A percentile compares a stretch with the other conserved stretches of the same genome.
phyloP scores from a whole-genome alignment of 2,888 invertebrate species.

The Mesoligia furuncula region DNA sequence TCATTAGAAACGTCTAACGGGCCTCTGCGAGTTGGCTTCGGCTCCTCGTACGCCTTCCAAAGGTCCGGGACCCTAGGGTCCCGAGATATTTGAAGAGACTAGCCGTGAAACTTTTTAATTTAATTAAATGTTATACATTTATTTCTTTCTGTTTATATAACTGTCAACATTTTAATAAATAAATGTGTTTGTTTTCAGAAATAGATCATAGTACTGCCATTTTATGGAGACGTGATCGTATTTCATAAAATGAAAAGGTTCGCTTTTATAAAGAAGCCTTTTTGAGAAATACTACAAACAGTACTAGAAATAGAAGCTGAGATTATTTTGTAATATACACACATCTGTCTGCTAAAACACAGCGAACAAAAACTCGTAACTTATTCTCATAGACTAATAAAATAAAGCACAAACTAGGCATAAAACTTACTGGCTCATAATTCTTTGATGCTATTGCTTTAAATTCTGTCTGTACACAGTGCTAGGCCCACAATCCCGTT shows the following conservation, averaged over 20 bases:
- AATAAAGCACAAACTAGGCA: slow-evolving; percentile 39
- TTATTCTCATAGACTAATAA: slow-evolving; percentile 29
- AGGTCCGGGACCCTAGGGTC: no score
- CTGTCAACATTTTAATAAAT: no score
- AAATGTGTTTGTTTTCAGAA: slow-evolving; percentile 23
- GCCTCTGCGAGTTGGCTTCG: no score
- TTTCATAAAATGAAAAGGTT: slow-evolving; percentile 18
- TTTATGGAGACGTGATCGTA: slow-evolving; percentile 33
- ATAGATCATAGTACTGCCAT: slow-evolving; percentile 21
- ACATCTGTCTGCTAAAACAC: slow-evolving; percentile 23
- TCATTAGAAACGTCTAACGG: no score
- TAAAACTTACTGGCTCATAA: slow-evolving; percentile 50
- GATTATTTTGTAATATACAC: slow-evolving; percentile 21
- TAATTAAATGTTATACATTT: neutral
- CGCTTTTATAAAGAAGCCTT: neutral
- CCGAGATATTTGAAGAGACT: no score
- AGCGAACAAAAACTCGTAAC: neutral
- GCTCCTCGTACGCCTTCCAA: no score
- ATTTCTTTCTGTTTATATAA: neutral
- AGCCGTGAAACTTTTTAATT: slow-evolving; percentile 22
- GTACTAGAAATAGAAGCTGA: slow-evolving; percentile 7
- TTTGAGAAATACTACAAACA: slow-evolving; percentile 14
- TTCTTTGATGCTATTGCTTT: slow-evolving; percentile 62
- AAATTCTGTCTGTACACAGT: slow-evolving; percentile 61
- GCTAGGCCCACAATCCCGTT: slow-evolving; percentile 54